Evolutionary conservation across 2,797 vertebrate species (phyloP), one percentile per base, ranked within the genome.

Genomic region (Propithecus perrieri): DNA sequence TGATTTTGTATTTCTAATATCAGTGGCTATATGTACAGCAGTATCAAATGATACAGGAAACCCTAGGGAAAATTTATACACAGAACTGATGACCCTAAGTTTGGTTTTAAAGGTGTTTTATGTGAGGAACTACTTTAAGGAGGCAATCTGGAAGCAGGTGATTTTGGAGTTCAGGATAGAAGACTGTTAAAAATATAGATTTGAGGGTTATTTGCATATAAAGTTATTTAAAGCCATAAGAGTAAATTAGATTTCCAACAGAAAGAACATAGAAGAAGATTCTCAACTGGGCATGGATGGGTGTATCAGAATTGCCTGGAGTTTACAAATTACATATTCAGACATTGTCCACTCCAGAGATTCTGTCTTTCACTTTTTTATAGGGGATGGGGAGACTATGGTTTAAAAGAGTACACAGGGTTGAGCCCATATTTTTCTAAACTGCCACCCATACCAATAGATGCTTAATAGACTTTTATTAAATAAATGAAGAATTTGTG

Each of bases 51-150:
- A 72, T 38, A 48, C 35, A 85, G 20, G 53, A 93, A 79, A 76
- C 35, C 35, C 15, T 18, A 22, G 12, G 10, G 9, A 78, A 76
- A 74, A 3, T 72, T 80, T 10, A 74, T 69, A 24, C 71, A 20
- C 43, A 57, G 50, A 35, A 38, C 10, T 87, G 35, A 50, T 88
- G 80, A 92, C 14, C 2, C 24, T 38, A 12, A 85, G 26, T 75
- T 76, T 91, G 59, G 5, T 87, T 89, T 91, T 91, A 46, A 92
- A 91, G 46, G 67, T 41, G 20, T 88, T 92, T 96, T 95, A 46
- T 50, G 5, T 83, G 57, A 95, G 38, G 14, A 89, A 88, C 3
- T 4, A 75, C 30, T 72, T 90, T 81, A 74, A 71, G 20, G 18
- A 89, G 65, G 3, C 7, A 50, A 55, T 71, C 4, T 22, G 80